Percentiles rank a stretch among this genome's conserved stretches.
phyloP scores from a whole-genome alignment of 2,113 vertebrate species.

The Stomatorhinus ivindoensis region DNA sequence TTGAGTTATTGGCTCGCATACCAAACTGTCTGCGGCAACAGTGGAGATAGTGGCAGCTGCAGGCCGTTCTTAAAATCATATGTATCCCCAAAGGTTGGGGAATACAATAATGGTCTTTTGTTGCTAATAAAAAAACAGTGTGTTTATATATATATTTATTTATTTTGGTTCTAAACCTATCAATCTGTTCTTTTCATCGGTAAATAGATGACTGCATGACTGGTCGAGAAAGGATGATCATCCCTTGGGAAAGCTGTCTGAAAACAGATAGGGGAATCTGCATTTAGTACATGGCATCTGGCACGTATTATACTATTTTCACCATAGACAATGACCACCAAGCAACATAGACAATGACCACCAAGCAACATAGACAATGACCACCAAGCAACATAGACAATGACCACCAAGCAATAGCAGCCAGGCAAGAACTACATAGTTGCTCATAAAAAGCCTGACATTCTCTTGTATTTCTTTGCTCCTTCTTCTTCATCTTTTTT shows the following conservation, averaged over 20 bases:
- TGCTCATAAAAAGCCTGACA: not conserved
- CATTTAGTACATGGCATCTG: not conserved
- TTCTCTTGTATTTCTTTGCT: not conserved
- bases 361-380: not conserved
- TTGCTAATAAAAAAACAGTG: not conserved
- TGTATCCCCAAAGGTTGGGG: not conserved
- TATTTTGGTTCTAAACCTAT: not conserved
- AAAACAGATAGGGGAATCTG: not conserved
- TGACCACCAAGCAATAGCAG: not conserved
- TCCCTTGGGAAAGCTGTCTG: not conserved
- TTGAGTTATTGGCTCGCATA: not conserved
- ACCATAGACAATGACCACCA: not conserved
- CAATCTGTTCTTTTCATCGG: not conserved
- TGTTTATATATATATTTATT: not conserved
- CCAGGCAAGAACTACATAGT: not conserved
- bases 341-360: not conserved
- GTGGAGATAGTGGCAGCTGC: no score
- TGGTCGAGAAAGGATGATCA: not conserved
- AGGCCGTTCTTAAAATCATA: not conserved
- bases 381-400: not conserved
- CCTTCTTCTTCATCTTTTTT: not conserved
- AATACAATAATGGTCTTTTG: not conserved
- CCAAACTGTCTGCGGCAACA: not conserved
- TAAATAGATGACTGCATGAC: not conserved
- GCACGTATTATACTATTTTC: not conserved